Evolutionary conservation across 64 coral and sea anemone species (phyloP), one percentile per base, ranked within the genome.

Genomic region (Pocillopora damicornis): DNA sequence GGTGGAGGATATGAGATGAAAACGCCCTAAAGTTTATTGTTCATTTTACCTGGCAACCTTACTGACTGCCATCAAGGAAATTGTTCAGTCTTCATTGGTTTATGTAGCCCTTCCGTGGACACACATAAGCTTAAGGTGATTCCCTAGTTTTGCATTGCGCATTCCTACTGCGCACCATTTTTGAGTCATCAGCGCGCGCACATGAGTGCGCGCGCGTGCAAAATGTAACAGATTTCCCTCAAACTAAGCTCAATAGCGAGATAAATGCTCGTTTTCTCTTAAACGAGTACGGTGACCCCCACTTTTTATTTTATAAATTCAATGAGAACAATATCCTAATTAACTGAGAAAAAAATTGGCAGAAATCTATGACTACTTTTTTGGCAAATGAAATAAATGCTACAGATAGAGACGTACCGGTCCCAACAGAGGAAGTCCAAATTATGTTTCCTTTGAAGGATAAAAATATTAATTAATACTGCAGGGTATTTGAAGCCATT

Each of bases 91-190:
- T 63, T 63, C 61, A 63, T 13, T 64, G 14, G 14, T 64, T 64
- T 64, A 18, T 64, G 62, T 64, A 64, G 14, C 62, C 0, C 62
- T 64, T 64, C 62, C 5, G 62, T 64, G 5, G 62, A 17, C 5
- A 64, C 62, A 64, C 62, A 64, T 64, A 64, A 5, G 62, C 62
- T 64, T 64, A 64, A 64, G 20, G 5, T n/a, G n/a, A n/a, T n/a
- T n/a, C n/a, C n/a, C n/a, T n/a, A n/a, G n/a, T n/a, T n/a, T 75
- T 75, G 73, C 75, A 77, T 77, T 77, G 75, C 75, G 37, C 38
- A 77, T 77, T 26, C 75, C 37, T 51, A 77, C 35, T 77, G 75
- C 37, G 37, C 75, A 77, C 75, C 9, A 77, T 77, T 77, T 77
- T 51, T 38, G 75, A 11, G 75, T 56, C 42, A 58, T 77, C 22